A percentile compares a stretch with the other conserved stretches of the same genome.
Conservation (phyloP, 2,888 invertebrate species). For the Ophion obscuratus region DNA sequence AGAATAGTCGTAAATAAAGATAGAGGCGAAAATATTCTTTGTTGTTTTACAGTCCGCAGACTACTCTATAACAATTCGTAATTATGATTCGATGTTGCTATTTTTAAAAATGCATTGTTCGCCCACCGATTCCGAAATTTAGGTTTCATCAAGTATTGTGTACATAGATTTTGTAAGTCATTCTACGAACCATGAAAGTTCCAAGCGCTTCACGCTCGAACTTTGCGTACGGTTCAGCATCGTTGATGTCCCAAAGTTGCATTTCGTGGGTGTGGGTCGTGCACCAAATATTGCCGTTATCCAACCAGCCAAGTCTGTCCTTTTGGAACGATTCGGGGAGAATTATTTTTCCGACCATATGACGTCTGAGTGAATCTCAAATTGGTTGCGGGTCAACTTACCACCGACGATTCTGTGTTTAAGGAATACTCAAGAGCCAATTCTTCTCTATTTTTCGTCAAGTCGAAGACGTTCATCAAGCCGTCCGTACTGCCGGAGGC, state of each 20-base stretch:
- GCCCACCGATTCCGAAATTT: background rate
- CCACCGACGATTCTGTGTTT: constrained; percentile 92
- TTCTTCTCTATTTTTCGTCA: constrained; percentile 90
- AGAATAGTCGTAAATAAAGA: background rate
- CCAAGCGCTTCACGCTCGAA: constrained; percentile 87
- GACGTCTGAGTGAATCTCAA: background rate
- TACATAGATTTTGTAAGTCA: background rate
- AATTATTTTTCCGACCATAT: background rate
- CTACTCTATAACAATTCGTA: background rate
- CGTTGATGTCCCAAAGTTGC: constrained; percentile 88
- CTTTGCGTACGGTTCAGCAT: constrained; percentile 86
- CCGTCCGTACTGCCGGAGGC: constrained; percentile 93
- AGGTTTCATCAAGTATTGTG: background rate
- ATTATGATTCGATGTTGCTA: background rate
- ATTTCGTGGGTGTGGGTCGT: constrained; percentile 90
- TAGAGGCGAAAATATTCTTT: no score
- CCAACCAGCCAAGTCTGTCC: constrained; percentile 84
- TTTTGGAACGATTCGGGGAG: constrained; percentile 56
- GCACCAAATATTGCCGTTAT: constrained; percentile 86
- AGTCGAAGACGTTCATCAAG: constrained; percentile 93
- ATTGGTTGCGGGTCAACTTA: constrained; percentile 74
- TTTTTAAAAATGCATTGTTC: background rate
- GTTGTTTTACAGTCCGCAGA: background rate
- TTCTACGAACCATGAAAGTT: constrained; percentile 85
- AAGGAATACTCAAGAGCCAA: constrained; percentile 91